Base-by-base conservation (phyloP, 2,888 invertebrate species). In the Odontocolon sp. region DNA sequence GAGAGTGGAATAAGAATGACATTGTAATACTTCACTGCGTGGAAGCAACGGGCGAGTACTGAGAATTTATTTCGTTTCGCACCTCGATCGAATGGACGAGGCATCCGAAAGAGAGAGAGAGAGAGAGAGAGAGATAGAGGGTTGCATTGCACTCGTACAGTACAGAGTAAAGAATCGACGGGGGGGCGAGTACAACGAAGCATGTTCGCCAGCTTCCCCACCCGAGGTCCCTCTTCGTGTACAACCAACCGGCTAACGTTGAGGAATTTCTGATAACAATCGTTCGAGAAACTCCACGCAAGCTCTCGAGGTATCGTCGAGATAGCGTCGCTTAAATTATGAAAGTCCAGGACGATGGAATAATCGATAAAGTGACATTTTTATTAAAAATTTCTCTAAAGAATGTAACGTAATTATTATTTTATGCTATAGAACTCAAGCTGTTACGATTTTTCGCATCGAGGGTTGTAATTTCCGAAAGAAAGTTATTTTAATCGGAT, bases 1-100 rank as follows among this genome's bases (percentile, higher is more conserved):
- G 69, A 69, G 73, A 59, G 77, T 36, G 52, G 73, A 77, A 77
- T 77, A 73, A 77, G 77, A 77, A 77, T 77, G 68, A 77, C 73
- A 77, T 77, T 77, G 77, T 73, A 73, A 77, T 77, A 77, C 73
- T 73, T 77, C 69, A 77, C 69, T 42, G 57, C 38, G 52, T 71
- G 50, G n/a, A 33, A 52, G 70, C 45, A 42, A 31, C 57, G 59
- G 33, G 36, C 59, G 40, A 61, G 61, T 56, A 47, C 45, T 47
- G 54, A 63, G 47, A 59, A 77, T 77, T 77, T 77, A 77, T 77
- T 73, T 45, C 57, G 73, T 73, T 31, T 77, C 73, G 63, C 73
- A 45, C 64, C 73, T 77, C 69, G 73, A 73, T 77, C 73, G 69
- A 69, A 74, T 64, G 57, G 69, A 73, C 64, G n/a, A 16, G 26